A percentile compares a stretch with the other conserved stretches of the same genome.
Conservation (phyloP, 2,113 vertebrate species). For the Semicossyphus pulcher region DNA sequence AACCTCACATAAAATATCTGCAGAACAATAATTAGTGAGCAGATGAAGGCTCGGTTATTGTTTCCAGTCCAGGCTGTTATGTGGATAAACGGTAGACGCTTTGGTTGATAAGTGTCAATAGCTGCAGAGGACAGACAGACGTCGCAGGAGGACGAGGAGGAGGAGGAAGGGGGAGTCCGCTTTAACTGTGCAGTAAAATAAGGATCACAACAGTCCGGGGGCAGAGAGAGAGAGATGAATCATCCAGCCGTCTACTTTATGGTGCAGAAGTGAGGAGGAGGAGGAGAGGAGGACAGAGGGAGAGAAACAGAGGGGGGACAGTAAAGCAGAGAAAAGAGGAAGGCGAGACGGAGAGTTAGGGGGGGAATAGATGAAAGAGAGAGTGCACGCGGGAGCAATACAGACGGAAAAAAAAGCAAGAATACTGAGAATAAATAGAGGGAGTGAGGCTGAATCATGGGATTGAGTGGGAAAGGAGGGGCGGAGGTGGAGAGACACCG, state of each 20-base stretch:
- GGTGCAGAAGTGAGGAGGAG: slow-evolving; percentile 58
- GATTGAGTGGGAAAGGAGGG: neutral
- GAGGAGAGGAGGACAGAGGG: slow-evolving; percentile 30
- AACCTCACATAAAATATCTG: slow-evolving; percentile 44
- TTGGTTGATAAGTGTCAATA: slow-evolving; percentile 48
- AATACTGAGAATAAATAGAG: slow-evolving; percentile 29
- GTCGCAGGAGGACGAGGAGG: neutral
- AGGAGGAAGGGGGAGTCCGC: slow-evolving; percentile 29
- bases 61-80: slow-evolving; percentile 30
- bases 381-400: slow-evolving; percentile 9
- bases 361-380: slow-evolving; percentile 40
- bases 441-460: slow-evolving; percentile 21
- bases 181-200: slow-evolving; percentile 62
- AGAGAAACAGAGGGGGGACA: slow-evolving; percentile 27
- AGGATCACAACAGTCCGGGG: slow-evolving; percentile 66
- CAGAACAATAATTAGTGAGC: slow-evolving; percentile 32
- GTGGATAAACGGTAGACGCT: slow-evolving; percentile 23
- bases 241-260: slow-evolving; percentile 62
- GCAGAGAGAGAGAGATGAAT: slow-evolving; percentile 55
- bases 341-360: slow-evolving; percentile 25
- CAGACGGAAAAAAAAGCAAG: slow-evolving; percentile 3
- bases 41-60: slow-evolving; percentile 22
- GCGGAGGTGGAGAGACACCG: neutral
- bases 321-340: slow-evolving; percentile 23
- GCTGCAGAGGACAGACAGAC: slow-evolving; percentile 56